Percentiles rank a stretch among this genome's conserved stretches.
These are phyloP conservation scores for Acanthochromis polyacanthus DNA, from an alignment of 2,113 vertebrate species.

Conservation along the genomic window DNA sequence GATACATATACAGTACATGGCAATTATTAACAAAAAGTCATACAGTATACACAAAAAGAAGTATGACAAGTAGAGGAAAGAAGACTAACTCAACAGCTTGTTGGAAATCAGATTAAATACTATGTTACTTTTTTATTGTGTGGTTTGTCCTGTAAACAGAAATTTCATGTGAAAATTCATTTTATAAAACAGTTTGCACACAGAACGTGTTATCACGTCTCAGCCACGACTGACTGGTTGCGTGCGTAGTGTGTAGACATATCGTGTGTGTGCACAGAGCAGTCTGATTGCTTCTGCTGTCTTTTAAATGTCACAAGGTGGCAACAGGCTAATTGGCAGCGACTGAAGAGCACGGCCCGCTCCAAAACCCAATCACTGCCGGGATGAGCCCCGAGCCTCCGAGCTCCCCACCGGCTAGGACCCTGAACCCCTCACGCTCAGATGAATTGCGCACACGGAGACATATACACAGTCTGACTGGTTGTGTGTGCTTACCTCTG, in stretches of 20 bases:
- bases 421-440: slow-evolving; percentile 35
- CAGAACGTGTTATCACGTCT: slow-evolving; percentile 6
- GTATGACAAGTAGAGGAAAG: too few relatives aligned
- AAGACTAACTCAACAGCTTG: not conserved
- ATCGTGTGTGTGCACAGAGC: not conserved
- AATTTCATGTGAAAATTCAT: not conserved
- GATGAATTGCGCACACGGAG: slow-evolving; percentile 33
- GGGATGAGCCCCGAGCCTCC: slow-evolving; percentile 62
- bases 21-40: too few relatives aligned
- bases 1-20: too few relatives aligned
- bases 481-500: slow-evolving; percentile 57
- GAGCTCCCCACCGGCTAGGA: slow-evolving; percentile 54
- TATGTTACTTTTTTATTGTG: not conserved
- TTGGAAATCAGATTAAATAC: not conserved
- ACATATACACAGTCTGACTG: slow-evolving; percentile 43
- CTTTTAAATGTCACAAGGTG: slow-evolving; percentile 81
- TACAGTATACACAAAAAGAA: not conserved
- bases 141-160: not conserved
- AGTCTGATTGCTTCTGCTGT: slow-evolving; percentile 43
- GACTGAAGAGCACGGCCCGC: slow-evolving; percentile 70
- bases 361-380: slow-evolving; percentile 77
- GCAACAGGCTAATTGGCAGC: slow-evolving; percentile 80
- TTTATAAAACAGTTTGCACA: not conserved
- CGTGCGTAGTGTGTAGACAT: not conserved
- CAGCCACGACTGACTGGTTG: slow-evolving; percentile 2